A percentile compares a stretch with the other conserved stretches of the same genome.
Evolutionary conservation across 2,888 invertebrate genomes (phyloP).

Genomic region (Thumatha senex): DNA sequence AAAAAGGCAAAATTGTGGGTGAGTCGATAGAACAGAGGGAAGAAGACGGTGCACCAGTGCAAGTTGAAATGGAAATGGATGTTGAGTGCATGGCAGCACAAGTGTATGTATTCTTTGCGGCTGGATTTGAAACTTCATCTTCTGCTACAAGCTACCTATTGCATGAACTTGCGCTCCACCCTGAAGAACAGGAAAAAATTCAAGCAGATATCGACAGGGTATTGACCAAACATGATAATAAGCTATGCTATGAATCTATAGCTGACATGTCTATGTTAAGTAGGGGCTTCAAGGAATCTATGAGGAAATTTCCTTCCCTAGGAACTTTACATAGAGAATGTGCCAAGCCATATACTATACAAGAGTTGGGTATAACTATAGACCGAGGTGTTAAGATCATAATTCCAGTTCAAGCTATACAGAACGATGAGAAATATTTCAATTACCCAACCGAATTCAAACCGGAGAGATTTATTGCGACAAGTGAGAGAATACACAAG

Average conservation of each 20-base stretch:
- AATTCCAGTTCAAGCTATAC: conserved; percentile 59
- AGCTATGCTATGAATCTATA: conserved; percentile 58
- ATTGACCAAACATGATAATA: conserved; percentile 50
- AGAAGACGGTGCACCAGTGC: conserved; percentile 49
- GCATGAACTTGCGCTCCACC: conserved; percentile 64
- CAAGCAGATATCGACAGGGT: conserved; percentile 65
- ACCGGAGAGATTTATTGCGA: conserved; percentile 52
- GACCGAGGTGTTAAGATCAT: conserved; percentile 60
- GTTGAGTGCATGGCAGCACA: conserved; percentile 53
- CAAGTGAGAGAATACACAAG: conserved; percentile 32
- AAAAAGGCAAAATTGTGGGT: conserved; percentile 54
- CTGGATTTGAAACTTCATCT: conserved; percentile 75
- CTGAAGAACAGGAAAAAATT: conserved; percentile 57
- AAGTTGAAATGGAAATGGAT: conserved; percentile 53
- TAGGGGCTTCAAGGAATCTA: conserved; percentile 56
- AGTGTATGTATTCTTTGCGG: conserved; percentile 63
- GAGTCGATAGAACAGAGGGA: conserved; percentile 55
- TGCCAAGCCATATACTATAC: conserved; percentile 44
- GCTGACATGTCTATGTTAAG: conserved; percentile 53
- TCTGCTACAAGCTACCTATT: conserved; percentile 63
- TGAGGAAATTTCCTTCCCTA: conserved; percentile 57
- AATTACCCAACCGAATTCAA: conserved; percentile 51
- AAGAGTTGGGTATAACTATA: conserved; percentile 48
- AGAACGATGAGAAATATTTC: conserved; percentile 46
- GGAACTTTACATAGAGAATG: conserved; percentile 49